Percentiles rank a stretch among this genome's conserved stretches.
phyloP scores from a whole-genome alignment of 2,888 invertebrate species.

The Bombylius discolor region DNA sequence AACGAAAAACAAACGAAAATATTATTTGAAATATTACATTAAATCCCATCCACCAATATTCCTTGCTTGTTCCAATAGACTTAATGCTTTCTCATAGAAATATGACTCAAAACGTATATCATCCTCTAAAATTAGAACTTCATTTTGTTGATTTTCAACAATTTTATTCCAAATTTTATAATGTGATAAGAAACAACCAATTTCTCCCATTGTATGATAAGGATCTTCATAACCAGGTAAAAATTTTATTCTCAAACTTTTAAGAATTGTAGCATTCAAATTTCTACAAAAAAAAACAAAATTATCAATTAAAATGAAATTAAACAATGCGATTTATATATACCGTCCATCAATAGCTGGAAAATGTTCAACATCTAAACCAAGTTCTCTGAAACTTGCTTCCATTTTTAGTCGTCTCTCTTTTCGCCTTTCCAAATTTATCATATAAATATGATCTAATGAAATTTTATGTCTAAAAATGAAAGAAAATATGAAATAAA shows the following conservation, averaged over 20 bases:
- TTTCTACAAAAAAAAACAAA: conserved; percentile 38
- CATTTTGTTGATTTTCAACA: conserved; percentile 43
- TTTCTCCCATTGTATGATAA: conserved; percentile 88
- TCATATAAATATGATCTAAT: conserved; percentile 76
- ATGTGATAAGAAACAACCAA: conserved; percentile 96
- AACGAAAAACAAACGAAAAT: background rate
- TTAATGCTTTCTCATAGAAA: conserved; percentile 42
- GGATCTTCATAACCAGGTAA: conserved; percentile 82
- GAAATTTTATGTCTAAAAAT: conserved; percentile 47
- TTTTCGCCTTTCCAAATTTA: conserved; percentile 73
- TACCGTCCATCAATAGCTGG: conserved; percentile 84
- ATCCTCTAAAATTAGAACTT: conserved; percentile 78
- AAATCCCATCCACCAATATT: conserved; percentile 66
- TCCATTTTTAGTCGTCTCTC: conserved; percentile 73
- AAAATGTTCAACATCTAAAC: conserved; percentile 60
- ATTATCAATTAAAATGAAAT: background rate
- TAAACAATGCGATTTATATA: conserved; percentile 13
- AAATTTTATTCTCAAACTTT: conserved; percentile 52
- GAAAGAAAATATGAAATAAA: background rate
- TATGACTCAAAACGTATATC: conserved; percentile 86
- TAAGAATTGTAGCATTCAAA: conserved; percentile 47
- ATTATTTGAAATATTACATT: conserved; percentile 42
- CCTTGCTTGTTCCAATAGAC: conserved; percentile 36
- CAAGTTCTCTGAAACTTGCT: conserved; percentile 62
- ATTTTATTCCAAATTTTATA: conserved; percentile 72